These are phyloP conservation scores for Leptodactylus fuscus DNA, from an alignment of 2,113 vertebrate genomes.

Conservation along the genomic window DNA sequence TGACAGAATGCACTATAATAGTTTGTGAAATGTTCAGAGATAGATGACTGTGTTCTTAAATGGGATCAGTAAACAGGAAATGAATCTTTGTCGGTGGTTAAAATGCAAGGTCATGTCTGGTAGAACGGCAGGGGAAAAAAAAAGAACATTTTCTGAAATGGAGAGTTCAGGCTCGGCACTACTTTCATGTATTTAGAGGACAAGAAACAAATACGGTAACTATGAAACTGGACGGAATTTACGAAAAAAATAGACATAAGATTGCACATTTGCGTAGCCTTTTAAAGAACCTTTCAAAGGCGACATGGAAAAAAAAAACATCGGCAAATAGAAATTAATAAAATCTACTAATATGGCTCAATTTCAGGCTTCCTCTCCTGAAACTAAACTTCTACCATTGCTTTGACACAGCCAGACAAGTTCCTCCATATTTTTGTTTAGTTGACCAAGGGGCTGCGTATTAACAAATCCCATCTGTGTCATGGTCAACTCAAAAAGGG, in stretches of 20 bases:
- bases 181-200: background rate
- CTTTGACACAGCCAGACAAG: too few relatives aligned
- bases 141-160: constrained; percentile 1
- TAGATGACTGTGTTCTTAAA: constrained; percentile 50
- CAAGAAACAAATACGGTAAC: background rate
- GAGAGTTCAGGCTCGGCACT: background rate
- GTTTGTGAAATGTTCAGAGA: constrained; percentile 38
- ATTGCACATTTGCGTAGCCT: too few relatives aligned
- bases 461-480: too few relatives aligned
- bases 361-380: too few relatives aligned
- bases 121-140: background rate
- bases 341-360: too few relatives aligned
- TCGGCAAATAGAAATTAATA: too few relatives aligned
- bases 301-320: too few relatives aligned
- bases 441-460: too few relatives aligned
- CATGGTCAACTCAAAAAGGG: too few relatives aligned
- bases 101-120: constrained; percentile 54
- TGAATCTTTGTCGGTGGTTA: constrained; percentile 38
- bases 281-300: too few relatives aligned
- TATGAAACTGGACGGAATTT: background rate
- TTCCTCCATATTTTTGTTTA: too few relatives aligned
- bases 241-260: background rate
- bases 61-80: constrained; percentile 51
- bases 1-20: constrained; percentile 44
- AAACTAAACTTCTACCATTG: too few relatives aligned